Evolutionary conservation across 2,113 vertebrate genomes (phyloP).

Genomic region (Bubo scandiacus): DNA sequence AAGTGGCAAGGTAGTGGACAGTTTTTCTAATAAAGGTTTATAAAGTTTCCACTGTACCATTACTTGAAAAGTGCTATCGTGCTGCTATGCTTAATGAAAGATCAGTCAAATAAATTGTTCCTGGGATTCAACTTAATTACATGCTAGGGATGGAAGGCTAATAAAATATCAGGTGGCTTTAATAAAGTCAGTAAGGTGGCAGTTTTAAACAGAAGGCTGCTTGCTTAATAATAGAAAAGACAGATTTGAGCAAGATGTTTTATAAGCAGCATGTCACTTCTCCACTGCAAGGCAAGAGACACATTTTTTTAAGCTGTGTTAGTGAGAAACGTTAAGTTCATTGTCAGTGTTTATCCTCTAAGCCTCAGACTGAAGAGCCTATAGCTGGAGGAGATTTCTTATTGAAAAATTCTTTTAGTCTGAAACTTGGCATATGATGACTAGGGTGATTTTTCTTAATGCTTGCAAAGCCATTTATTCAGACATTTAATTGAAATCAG

Average conservation of each 20-base stretch:
- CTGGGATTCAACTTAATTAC: neutral
- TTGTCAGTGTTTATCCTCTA: neutral
- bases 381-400: neutral
- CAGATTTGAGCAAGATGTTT: neutral
- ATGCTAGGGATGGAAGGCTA: neutral
- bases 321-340: neutral
- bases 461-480: neutral
- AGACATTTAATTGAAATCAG: neutral
- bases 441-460: neutral
- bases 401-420: neutral
- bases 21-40: neutral
- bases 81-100: neutral
- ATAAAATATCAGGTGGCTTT: neutral
- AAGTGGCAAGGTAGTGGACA: neutral
- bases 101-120: neutral
- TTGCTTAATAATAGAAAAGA: neutral
- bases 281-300: neutral
- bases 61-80: neutral
- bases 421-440: neutral
- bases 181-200: neutral
- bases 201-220: constrained; percentile 14
- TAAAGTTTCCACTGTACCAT: neutral
- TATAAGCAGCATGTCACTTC: neutral
- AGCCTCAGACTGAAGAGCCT: neutral
- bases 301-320: neutral